Evolutionary conservation across 2,113 vertebrate species (phyloP), one percentile per base, ranked within the genome.

Genomic region (Brachyistius frenatus): DNA sequence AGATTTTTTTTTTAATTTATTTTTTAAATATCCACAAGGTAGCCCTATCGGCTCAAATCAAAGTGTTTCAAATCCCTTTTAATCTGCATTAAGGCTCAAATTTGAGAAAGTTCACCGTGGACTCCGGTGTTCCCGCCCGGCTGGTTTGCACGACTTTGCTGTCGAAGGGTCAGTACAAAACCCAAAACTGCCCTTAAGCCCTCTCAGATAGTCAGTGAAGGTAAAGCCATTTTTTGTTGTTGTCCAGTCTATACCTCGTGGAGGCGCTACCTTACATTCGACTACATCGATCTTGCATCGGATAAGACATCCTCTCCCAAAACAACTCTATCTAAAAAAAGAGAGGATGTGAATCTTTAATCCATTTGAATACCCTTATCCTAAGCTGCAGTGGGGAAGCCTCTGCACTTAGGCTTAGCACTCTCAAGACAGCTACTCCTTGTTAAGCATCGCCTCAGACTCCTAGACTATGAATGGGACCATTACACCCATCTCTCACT

Each of bases 401-500:
- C 80, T 85, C 76, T 75, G 82, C 84, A 87, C 85, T 91, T 86
- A 91, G 87, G 91, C 87, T 91, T 88, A 91, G 87, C 82, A 36
- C 83, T 87, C 87, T 92, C 82, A 84, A 89, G 87, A 89, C 88
- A 86, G 88, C 87, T 88, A 81, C 79, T 86, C 84, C 82, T 91
- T 89, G 86, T 90, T 93, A 91, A 81, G 80, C 85, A 78, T 84
- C 71, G 82, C 86, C 86, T 88, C 80, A 80, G 77, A 81, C 83
- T 87, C 65, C 79, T 23, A 80, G 80, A 80, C 84, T 84, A 88
- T 91, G 80, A 92, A 86, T 86, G 76, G 89, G 89, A 87, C 85
- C 86, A 92, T 92, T 93, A 91, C 88, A 86, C 66, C 72, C 78
- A 81, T 80, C 75, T 86, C 81, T 85, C 80, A 60, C 60, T 85